Percentiles rank a stretch among this genome's conserved stretches.
phyloP scores from a whole-genome alignment of 37 sponge, comb jelly and placozoan species.

The Geodia barretti region DNA sequence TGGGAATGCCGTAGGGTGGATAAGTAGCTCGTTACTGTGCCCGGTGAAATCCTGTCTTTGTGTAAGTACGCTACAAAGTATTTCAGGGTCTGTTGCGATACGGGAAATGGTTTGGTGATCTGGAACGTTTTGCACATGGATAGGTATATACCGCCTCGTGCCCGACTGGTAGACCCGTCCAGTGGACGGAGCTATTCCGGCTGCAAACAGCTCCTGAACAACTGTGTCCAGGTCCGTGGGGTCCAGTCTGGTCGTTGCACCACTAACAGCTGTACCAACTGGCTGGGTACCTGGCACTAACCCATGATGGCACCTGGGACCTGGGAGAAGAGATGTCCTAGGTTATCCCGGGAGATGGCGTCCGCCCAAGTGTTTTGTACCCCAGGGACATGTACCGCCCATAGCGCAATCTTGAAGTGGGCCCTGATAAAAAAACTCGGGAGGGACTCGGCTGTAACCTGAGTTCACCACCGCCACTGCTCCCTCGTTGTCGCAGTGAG shows the following conservation, averaged over 20 bases:
- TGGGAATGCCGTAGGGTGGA: conserved; percentile 29
- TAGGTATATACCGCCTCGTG: not conserved
- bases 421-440: not conserved
- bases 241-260: conserved; percentile 30
- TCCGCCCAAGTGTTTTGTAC: conserved; percentile 24
- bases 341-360: conserved; percentile 43
- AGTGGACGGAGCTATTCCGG: conserved; percentile 31
- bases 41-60: conserved; percentile 1
- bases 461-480: conserved; percentile 35
- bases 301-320: not conserved
- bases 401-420: not conserved
- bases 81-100: not conserved
- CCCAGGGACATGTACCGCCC: conserved; percentile 29
- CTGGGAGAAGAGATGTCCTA: conserved; percentile 25
- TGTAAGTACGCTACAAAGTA: not conserved
- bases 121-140: not conserved
- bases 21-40: conserved; percentile 11
- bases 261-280: conserved; percentile 3
- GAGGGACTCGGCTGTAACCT: conserved; percentile 17
- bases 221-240: conserved; percentile 5
- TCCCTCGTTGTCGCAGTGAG: conserved; percentile 40
- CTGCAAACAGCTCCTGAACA: conserved; percentile 25
- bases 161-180: conserved; percentile 1
- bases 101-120: not conserved
- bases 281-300: no score